Conservation (phyloP, 2,797 vertebrate genomes). For the Argyrosomus regius region DNA sequence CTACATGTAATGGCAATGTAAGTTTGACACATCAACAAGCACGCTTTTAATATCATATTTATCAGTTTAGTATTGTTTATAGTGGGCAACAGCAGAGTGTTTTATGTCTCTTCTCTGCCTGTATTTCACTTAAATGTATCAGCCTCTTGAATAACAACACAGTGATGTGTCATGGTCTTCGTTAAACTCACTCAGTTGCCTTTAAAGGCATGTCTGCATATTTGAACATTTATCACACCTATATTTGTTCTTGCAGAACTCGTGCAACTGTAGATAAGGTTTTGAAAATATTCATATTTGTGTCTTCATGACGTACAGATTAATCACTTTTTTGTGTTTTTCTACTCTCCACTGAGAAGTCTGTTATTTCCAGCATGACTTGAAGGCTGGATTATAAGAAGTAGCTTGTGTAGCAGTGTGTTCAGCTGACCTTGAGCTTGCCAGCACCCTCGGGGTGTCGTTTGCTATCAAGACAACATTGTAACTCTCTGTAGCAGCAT, state of each 20-base stretch:
- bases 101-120: not conserved
- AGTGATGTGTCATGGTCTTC: not conserved
- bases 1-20: not conserved
- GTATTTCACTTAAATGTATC: not conserved
- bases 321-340: not conserved
- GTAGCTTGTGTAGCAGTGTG: conserved; percentile 16
- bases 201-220: not conserved
- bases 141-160: not conserved
- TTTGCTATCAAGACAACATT: conserved; percentile 21
- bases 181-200: not conserved
- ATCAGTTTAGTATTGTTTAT: not conserved
- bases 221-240: not conserved
- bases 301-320: not conserved
- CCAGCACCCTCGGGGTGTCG: conserved; percentile 7
- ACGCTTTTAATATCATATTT: not conserved
- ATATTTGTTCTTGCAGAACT: conserved; percentile 27
- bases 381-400: conserved; percentile 12
- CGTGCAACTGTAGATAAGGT: conserved; percentile 4
- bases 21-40: not conserved
- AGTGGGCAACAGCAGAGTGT: not conserved
- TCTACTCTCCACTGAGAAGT: not conserved
- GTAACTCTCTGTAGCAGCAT: conserved; percentile 36
- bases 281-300: conserved; percentile 12
- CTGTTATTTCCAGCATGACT: not conserved
- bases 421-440: conserved; percentile 46